Conservation (phyloP, 2,888 invertebrate species). For the Pheosia tremula region DNA sequence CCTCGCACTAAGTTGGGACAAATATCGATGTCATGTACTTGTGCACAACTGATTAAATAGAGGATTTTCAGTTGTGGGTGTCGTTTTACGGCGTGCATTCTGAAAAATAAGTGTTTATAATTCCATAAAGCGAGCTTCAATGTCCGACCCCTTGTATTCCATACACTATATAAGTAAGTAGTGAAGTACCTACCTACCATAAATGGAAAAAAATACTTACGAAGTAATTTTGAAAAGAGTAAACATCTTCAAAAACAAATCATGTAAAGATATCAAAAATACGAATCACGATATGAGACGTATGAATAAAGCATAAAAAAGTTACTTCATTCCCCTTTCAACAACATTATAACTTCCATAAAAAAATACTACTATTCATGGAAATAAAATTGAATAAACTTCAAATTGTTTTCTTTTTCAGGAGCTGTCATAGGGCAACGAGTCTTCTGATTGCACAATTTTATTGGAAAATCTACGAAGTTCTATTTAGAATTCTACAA, state of each 20-base stretch:
- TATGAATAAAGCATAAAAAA: not conserved
- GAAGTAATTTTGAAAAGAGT: not conserved
- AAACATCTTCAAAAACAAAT: constrained; percentile 8
- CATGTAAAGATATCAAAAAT: constrained; percentile 8
- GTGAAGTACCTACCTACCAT: no score
- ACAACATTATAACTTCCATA: not conserved
- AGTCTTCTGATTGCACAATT: not conserved
- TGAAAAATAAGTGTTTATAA: not conserved
- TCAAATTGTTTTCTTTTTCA: not conserved
- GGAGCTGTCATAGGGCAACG: not conserved
- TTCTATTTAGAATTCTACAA: not conserved
- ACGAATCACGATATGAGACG: not conserved
- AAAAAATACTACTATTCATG: not conserved
- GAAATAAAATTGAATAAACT: not conserved
- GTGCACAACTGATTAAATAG: not conserved
- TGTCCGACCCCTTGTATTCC: no score
- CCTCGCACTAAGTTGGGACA: constrained; percentile 90
- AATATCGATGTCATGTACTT: constrained; percentile 73
- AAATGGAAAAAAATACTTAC: not conserved
- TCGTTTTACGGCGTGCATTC: not conserved
- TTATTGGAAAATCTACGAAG: not conserved
- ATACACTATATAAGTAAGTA: no score
- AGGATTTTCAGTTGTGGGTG: constrained; percentile 57
- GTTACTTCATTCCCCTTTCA: no score
- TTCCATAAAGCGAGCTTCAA: no score